Conservation (phyloP, 2,888 invertebrate genomes). For the Drosophila vallismaia region DNA sequence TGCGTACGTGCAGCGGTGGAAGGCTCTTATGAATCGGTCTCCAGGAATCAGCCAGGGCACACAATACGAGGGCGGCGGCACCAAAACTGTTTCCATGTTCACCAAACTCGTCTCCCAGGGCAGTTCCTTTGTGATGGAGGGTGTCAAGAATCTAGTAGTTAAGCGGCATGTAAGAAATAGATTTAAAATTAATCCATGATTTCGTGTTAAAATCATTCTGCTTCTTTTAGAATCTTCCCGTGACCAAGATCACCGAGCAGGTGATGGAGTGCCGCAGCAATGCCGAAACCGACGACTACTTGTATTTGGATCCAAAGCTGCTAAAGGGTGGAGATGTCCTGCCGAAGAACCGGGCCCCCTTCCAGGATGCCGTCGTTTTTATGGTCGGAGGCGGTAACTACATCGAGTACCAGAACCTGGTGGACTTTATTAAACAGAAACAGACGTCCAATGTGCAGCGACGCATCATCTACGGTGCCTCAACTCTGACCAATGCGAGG, state of each 20-base stretch:
- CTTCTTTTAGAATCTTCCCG: slow-evolving; percentile 91
- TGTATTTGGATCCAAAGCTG: slow-evolving; percentile 98
- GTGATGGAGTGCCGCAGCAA: slow-evolving; percentile 92
- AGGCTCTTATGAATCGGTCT: slow-evolving; percentile 84
- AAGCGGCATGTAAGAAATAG: slow-evolving; percentile 93
- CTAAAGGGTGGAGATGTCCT: slow-evolving; percentile 89
- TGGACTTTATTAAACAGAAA: slow-evolving; percentile 96
- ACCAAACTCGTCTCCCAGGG: slow-evolving; percentile 98
- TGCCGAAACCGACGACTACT: slow-evolving; percentile 93
- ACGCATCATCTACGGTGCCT: slow-evolving; percentile 97
- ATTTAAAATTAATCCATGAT: neutral
- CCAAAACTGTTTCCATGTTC: slow-evolving; percentile 99
- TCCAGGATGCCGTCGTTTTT: slow-evolving; percentile 95
- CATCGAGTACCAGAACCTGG: slow-evolving; percentile 99
- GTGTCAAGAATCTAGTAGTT: slow-evolving; percentile 98
- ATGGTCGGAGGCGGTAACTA: slow-evolving; percentile 98
- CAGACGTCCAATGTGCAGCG: slow-evolving; percentile 88
- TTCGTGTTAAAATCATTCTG: slow-evolving; percentile 52
- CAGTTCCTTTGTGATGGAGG: slow-evolving; percentile 99
- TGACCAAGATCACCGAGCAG: slow-evolving; percentile 95
- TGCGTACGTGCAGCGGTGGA: slow-evolving; percentile 96
- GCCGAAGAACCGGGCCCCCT: slow-evolving; percentile 88
- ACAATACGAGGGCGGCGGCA: slow-evolving; percentile 96
- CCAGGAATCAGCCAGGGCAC: slow-evolving; percentile 86
- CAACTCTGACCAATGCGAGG: slow-evolving; percentile 95